Conservation (phyloP, 2,888 invertebrate species). For the Trichogramma evanescens region DNA sequence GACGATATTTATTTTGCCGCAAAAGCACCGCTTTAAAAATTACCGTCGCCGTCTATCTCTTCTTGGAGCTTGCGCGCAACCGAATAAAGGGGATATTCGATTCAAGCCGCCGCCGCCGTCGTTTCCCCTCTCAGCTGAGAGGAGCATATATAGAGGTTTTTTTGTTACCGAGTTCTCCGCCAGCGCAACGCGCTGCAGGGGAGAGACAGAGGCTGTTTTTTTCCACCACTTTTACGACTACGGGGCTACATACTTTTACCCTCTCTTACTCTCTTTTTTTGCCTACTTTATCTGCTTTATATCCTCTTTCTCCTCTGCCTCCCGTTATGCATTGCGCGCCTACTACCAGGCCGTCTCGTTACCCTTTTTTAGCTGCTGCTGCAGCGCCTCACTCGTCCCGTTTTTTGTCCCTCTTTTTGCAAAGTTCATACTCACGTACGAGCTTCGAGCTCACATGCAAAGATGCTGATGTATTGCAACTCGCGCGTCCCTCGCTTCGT, state of each 20-base stretch:
- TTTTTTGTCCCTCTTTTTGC: not conserved
- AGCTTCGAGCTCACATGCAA: no score
- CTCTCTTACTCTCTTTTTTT: slow-evolving; percentile 4
- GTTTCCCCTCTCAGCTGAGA: slow-evolving; percentile 17
- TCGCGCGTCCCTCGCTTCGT: no score
- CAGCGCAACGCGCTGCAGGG: slow-evolving; percentile 12
- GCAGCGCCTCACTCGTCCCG: not conserved
- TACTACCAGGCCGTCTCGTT: not conserved
- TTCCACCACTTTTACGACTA: not conserved
- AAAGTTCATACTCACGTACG: no score
- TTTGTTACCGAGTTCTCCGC: not conserved
- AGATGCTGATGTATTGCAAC: no score
- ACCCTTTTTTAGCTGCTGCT: not conserved
- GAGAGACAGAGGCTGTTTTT: slow-evolving; percentile 9
- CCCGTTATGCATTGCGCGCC: slow-evolving; percentile 23
- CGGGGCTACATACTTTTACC: not conserved
- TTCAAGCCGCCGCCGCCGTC: not conserved
- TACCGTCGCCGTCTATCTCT: slow-evolving; percentile 28
- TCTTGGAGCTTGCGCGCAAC: not conserved
- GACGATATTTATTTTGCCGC: slow-evolving; percentile 44
- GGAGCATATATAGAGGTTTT: slow-evolving; percentile 8
- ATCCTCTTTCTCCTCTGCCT: slow-evolving; percentile 25
- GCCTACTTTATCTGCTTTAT: slow-evolving; percentile 13
- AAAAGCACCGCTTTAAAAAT: slow-evolving; percentile 43
- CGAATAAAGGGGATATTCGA: slow-evolving; percentile 1